Evolutionary conservation across 1,140 invertebrate species (phyloP).

Genomic region (Tetragonula clypearis): DNA sequence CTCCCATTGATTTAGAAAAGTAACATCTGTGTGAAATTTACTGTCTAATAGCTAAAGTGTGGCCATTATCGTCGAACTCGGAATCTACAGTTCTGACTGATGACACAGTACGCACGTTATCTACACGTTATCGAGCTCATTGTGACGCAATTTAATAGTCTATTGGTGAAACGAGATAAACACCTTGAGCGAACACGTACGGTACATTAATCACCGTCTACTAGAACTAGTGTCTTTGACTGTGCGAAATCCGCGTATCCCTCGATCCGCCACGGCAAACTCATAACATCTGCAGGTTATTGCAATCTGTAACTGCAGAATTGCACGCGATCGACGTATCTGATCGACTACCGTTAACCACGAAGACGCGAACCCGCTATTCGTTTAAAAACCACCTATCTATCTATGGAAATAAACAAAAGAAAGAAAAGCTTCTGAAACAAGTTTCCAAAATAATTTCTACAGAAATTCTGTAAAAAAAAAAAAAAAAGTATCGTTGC

Average conservation of each 20-base stretch:
- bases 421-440: too few species aligned
- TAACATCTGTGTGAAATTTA: too few species aligned
- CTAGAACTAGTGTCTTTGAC: constrained; percentile 26
- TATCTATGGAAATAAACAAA: neutral
- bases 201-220: constrained; percentile 42
- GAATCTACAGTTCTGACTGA: neutral
- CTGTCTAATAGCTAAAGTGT: too few species aligned
- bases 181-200: constrained; percentile 13
- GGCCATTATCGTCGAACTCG: neutral
- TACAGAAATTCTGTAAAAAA: too few species aligned
- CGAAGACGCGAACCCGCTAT: neutral
- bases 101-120: neutral
- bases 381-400: neutral
- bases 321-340: constrained; percentile 21
- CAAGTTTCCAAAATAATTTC: too few species aligned
- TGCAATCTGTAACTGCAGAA: constrained; percentile 36
- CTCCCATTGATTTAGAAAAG: too few species aligned
- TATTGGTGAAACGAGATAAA: neutral
- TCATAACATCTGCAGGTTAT: constrained; percentile 34
- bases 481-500: too few species aligned
- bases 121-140: neutral
- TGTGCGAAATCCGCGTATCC: neutral
- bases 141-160: neutral
- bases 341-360: constrained; percentile 12
- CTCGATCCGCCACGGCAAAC: neutral